These are phyloP conservation scores for Physeter macrocephalus DNA, from an alignment of 2,113 vertebrate genomes.

Conservation along the genomic window DNA sequence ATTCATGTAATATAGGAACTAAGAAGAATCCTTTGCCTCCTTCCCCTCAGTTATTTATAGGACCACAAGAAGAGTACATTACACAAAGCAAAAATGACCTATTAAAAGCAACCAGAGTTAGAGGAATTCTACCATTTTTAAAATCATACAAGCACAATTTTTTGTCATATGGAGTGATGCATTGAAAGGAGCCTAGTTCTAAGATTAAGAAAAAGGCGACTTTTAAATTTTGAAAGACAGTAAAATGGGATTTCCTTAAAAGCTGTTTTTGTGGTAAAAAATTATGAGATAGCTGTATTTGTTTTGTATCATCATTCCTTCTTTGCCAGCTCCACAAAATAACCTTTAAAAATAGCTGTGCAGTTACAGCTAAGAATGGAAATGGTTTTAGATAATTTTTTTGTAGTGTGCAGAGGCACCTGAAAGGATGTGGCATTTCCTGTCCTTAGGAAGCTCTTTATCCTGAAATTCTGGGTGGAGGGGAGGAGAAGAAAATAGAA, in stretches of 20 bases:
- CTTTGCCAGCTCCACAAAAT: conserved; percentile 15
- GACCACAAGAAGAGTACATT: background rate
- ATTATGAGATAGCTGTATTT: background rate
- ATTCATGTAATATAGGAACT: background rate
- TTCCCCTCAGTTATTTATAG: conserved; percentile 36
- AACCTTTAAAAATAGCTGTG: background rate
- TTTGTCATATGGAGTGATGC: background rate
- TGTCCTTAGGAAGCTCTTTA: background rate
- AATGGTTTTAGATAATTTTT: background rate
- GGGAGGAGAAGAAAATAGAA: background rate
- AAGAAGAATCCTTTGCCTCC: background rate
- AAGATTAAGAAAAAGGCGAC: conserved; percentile 20
- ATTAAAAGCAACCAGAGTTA: background rate
- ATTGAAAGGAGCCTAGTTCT: background rate
- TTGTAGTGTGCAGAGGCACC: background rate
- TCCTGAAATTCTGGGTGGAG: background rate
- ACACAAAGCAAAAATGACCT: background rate
- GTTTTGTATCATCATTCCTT: background rate
- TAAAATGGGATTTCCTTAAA: conserved; percentile 10
- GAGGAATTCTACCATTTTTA: background rate
- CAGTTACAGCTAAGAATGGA: background rate
- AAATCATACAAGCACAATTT: background rate
- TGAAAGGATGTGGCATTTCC: background rate
- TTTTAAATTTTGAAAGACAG: conserved; percentile 35
- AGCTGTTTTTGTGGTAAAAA: background rate